These are phyloP conservation scores for Amia ocellicauda DNA, from an alignment of 2,113 vertebrate species.

Conservation along the genomic window DNA sequence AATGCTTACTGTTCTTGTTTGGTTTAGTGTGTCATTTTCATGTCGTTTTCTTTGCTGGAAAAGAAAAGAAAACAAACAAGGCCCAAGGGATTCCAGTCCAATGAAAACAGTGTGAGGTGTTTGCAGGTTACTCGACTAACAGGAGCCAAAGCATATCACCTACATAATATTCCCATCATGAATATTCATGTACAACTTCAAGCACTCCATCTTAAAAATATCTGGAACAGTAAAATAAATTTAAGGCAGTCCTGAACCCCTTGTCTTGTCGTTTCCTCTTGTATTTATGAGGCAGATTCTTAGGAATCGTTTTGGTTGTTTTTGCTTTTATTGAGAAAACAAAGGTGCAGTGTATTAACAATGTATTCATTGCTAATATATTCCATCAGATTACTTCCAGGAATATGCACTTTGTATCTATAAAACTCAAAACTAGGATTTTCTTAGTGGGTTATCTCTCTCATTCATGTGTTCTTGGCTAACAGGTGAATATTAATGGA, in stretches of 20 bases:
- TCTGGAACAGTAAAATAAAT: slow-evolving; percentile 20
- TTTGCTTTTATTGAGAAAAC: no score
- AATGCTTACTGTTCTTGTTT: slow-evolving; percentile 23
- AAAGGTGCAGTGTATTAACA: no score
- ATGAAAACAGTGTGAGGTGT: slow-evolving; percentile 40
- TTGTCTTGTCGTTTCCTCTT: slow-evolving; percentile 26
- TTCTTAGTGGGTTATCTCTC: no score
- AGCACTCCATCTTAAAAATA: slow-evolving; percentile 39
- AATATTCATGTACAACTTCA: slow-evolving; percentile 57
- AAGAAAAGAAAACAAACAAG: slow-evolving; percentile 46
- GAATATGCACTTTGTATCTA: no score
- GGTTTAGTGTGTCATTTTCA: slow-evolving; percentile 62
- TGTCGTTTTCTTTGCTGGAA: slow-evolving; percentile 55
- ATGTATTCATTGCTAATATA: no score
- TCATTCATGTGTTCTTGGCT: no score
- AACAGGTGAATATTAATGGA: no score
- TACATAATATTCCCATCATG: slow-evolving; percentile 56
- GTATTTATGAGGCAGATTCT: no score
- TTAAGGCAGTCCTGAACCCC: slow-evolving; percentile 26
- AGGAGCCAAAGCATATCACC: slow-evolving; percentile 65
- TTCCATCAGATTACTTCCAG: no score
- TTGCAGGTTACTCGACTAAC: slow-evolving; percentile 48
- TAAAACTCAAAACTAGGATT: no score
- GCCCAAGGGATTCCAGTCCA: slow-evolving; percentile 47
- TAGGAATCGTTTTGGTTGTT: no score